Conservation (phyloP, 2,888 invertebrate species). For the Caprella mutica region DNA sequence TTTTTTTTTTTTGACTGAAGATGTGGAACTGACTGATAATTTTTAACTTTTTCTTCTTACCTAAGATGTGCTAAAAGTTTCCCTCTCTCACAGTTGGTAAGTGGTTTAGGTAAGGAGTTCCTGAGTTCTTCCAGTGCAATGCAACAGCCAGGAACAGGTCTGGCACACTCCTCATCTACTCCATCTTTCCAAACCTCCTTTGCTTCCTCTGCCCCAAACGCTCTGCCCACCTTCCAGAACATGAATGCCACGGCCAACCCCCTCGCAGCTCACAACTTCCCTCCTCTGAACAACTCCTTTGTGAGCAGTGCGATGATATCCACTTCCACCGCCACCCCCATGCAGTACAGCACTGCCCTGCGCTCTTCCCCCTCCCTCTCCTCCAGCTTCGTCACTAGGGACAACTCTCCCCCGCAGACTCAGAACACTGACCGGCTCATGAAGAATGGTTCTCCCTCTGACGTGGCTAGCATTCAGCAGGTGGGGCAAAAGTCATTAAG, state of each 20-base stretch:
- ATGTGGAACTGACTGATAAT: too few relatives aligned
- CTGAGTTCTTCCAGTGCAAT: conserved; percentile 15
- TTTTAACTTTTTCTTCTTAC: too few relatives aligned
- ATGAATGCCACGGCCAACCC: conserved; percentile 7
- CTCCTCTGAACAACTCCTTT: conserved; percentile 8
- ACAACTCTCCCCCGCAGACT: conserved; percentile 5
- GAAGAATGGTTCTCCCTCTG: neutral
- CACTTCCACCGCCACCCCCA: neutral
- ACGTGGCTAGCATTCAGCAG: neutral
- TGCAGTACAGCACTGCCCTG: conserved; percentile 7
- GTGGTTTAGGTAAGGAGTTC: conserved; percentile 19
- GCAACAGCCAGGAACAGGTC: neutral
- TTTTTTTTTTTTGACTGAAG: too few relatives aligned
- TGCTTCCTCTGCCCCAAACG: neutral
- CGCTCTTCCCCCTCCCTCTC: conserved; percentile 12
- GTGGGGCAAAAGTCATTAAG: too few relatives aligned
- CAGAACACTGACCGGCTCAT: conserved; percentile 1
- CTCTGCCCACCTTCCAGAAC: neutral
- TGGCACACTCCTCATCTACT: conserved; percentile 33
- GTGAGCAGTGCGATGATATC: neutral
- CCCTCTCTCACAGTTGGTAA: too few relatives aligned
- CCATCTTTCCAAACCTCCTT: conserved; percentile 33
- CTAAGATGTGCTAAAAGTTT: neutral
- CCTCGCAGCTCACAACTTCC: conserved; percentile 12
- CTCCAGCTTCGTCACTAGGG: conserved; percentile 8